These are phyloP conservation scores for Otolemur crassicaudatus DNA, from an alignment of 2,797 vertebrate genomes.

Conservation along the genomic window DNA sequence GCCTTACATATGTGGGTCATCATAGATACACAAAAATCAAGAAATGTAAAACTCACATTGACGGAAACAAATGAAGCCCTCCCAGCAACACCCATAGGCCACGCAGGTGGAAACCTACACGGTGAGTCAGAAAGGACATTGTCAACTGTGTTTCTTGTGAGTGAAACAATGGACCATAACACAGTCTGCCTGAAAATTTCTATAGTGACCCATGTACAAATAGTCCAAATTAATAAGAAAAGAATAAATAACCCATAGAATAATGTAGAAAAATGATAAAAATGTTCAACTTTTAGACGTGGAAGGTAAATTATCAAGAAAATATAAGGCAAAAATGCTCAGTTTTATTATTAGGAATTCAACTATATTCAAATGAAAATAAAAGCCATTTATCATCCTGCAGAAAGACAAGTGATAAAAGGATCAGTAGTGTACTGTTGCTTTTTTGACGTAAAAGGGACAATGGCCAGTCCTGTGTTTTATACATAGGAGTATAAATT, in stretches of 20 bases:
- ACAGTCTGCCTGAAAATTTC: too few relatives aligned
- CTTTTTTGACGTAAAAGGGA: not conserved
- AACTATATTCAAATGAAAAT: conserved; percentile 7
- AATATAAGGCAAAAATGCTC: not conserved
- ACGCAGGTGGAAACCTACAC: too few relatives aligned
- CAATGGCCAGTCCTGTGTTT: not conserved
- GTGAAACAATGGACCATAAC: too few relatives aligned
- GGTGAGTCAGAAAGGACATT: too few relatives aligned
- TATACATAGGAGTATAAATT: not conserved
- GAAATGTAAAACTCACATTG: too few relatives aligned
- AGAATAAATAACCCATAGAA: not conserved
- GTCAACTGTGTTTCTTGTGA: too few relatives aligned
- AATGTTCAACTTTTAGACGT: not conserved
- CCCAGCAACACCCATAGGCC: too few relatives aligned
- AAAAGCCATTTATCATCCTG: not conserved
- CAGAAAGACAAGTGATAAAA: not conserved
- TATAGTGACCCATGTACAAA: not conserved
- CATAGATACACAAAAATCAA: too few relatives aligned
- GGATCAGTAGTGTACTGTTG: not conserved
- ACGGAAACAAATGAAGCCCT: too few relatives aligned
- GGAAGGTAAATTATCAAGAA: not conserved
- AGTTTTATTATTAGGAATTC: not conserved
- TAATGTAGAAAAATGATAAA: not conserved
- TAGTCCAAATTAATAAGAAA: not conserved
- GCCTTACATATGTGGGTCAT: not conserved